Percentiles rank a stretch among this genome's conserved stretches.
Conservation (phyloP, 2,113 vertebrate species). For the Corythornis vintsioides region DNA sequence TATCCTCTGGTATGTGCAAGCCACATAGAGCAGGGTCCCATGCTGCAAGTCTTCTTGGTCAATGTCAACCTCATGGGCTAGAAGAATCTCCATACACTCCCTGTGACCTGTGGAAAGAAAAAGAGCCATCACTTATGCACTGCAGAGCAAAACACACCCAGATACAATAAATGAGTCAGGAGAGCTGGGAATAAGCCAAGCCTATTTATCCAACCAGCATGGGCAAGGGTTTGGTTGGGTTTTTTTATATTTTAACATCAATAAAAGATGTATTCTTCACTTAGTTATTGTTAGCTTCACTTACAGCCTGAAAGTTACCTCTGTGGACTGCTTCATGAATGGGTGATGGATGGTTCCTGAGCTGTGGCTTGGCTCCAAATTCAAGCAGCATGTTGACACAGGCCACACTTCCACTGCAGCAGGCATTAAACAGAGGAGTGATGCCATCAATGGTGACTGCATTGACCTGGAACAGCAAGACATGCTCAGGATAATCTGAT, state of each 20-base stretch:
- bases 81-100: constrained; percentile 89
- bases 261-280: not conserved
- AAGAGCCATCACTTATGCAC: not conserved
- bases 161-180: not conserved
- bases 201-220: rapidly evolving
- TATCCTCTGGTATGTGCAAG: constrained; percentile 78
- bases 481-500: rapidly evolving
- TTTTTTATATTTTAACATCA: not conserved
- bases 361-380: constrained; percentile 73
- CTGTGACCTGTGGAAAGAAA: constrained; percentile 79
- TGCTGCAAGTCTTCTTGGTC: constrained; percentile 80
- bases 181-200: not conserved
- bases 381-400: constrained; percentile 85
- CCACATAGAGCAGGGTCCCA: constrained; percentile 86
- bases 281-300: not conserved
- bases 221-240: not conserved
- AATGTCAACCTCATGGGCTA: constrained; percentile 80
- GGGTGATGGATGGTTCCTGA: constrained; percentile 77
- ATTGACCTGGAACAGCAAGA: constrained; percentile 75
- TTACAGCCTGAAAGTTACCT: constrained; percentile 70
- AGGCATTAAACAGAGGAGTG: constrained; percentile 89
- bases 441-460: constrained; percentile 81
- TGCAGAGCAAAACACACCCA: not conserved
- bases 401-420: constrained; percentile 83
- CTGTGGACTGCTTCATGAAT: constrained; percentile 85